Evolutionary conservation across 2,888 invertebrate species (phyloP).

Genomic region (Pseudanteris insignis): DNA sequence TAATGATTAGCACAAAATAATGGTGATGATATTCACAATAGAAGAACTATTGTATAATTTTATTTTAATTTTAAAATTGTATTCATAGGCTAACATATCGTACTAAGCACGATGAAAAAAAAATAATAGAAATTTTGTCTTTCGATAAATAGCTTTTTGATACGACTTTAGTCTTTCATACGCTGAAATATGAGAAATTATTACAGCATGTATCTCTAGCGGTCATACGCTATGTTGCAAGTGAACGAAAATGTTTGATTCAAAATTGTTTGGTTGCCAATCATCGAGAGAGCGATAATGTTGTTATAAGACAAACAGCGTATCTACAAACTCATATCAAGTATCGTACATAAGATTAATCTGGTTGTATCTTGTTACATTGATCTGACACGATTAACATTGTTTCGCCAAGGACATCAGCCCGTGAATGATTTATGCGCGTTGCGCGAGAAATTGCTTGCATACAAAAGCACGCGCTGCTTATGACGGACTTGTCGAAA

Average conservation of each 20-base stretch:
- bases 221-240: not conserved
- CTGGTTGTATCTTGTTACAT: conserved; percentile 35
- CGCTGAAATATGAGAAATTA: no score
- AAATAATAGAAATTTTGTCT: no score
- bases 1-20: no score
- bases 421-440: conserved; percentile 26
- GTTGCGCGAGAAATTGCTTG: conserved; percentile 8
- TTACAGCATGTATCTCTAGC: no score
- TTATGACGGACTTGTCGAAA: conserved; percentile 18
- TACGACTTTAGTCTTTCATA: no score
- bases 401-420: conserved; percentile 17
- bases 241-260: conserved; percentile 3
- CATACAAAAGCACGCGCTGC: conserved; percentile 8
- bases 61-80: no score
- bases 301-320: conserved; percentile 26
- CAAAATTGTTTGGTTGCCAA: conserved; percentile 19
- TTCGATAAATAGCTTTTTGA: no score
- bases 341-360: conserved; percentile 34
- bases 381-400: conserved; percentile 34
- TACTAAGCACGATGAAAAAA: no score
- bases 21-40: no score
- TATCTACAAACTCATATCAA: conserved; percentile 30
- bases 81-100: no score
- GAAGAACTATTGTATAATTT: no score
- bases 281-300: conserved; percentile 17